Evolutionary conservation across 2,888 invertebrate genomes (phyloP).

Genomic region (Plagodis pulveraria): DNA sequence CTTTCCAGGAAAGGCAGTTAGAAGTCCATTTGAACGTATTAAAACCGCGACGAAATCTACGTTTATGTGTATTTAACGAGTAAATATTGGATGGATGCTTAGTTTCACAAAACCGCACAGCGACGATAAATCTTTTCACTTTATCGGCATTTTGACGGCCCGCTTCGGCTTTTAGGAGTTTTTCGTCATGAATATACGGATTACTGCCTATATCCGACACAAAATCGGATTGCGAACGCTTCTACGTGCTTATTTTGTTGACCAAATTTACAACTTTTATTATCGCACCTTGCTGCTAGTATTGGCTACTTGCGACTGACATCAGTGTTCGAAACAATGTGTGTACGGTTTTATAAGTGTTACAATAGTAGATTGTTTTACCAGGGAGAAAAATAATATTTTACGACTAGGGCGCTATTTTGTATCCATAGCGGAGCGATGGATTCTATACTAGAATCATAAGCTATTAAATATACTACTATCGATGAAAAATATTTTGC

Average conservation of each 20-base stretch:
- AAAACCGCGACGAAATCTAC: constrained; percentile 9
- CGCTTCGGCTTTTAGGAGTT: constrained; percentile 25
- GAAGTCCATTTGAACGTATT: constrained; percentile 11
- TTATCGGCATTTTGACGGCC: constrained; percentile 29
- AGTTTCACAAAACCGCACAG: constrained; percentile 14
- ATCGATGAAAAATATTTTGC: no score
- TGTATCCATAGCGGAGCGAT: no score
- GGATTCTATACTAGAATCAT: no score
- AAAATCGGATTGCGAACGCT: constrained; percentile 11
- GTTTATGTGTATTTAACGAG: constrained; percentile 18
- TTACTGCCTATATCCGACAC: constrained; percentile 17
- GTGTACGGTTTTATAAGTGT: no score
- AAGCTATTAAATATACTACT: no score
- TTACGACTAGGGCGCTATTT: no score
- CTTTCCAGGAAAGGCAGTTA: constrained; percentile 10
- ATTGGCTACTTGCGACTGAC: background rate
- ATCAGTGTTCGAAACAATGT: no score
- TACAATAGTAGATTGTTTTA: no score
- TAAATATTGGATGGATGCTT: constrained; percentile 23
- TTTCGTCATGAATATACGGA: constrained; percentile 18
- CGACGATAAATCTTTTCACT: constrained; percentile 27
- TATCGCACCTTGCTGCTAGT: constrained; percentile 9
- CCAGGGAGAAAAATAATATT: no score
- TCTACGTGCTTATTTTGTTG: constrained; percentile 15
- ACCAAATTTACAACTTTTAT: constrained; percentile 7